A percentile compares a stretch with the other conserved stretches of the same genome.
Conservation (phyloP, 2,888 invertebrate genomes). For the Dasypogon diadema region DNA sequence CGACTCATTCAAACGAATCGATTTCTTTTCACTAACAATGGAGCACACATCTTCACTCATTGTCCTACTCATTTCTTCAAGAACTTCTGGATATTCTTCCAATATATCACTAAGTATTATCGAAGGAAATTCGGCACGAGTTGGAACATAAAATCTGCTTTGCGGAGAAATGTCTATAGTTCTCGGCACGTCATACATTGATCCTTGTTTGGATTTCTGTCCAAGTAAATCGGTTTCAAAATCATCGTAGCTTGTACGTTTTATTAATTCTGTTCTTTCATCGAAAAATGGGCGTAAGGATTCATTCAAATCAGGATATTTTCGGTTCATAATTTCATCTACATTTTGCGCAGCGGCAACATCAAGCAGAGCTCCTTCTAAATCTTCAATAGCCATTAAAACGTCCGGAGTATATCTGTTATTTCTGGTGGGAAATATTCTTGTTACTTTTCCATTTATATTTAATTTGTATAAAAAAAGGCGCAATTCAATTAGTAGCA, state of each 20-base stretch:
- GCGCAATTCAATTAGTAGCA: conserved; percentile 5
- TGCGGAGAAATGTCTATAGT: no score
- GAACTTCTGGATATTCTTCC: neutral
- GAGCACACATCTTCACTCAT: no score
- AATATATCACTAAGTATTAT: neutral
- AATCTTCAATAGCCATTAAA: conserved; percentile 45
- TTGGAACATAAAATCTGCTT: no score
- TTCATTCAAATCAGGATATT: neutral
- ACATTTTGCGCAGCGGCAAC: conserved; percentile 1
- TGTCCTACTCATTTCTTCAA: no score
- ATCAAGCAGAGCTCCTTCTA: conserved; percentile 32
- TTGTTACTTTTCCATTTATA: neutral
- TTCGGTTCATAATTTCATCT: neutral
- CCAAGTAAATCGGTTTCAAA: neutral
- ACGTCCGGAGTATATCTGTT: conserved; percentile 25
- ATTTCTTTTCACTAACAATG: no score
- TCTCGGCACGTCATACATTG: no score
- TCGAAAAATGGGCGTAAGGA: neutral
- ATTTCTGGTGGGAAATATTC: neutral
- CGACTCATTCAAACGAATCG: no score
- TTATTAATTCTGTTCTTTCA: no score
- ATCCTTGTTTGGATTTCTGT: neutral
- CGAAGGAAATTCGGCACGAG: conserved; percentile 6
- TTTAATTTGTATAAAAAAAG: no score
- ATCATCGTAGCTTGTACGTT: neutral